Evolutionary conservation across 2,888 invertebrate species (phyloP), one percentile per base, ranked within the genome.

Genomic region (Heliconius ethilla): DNA sequence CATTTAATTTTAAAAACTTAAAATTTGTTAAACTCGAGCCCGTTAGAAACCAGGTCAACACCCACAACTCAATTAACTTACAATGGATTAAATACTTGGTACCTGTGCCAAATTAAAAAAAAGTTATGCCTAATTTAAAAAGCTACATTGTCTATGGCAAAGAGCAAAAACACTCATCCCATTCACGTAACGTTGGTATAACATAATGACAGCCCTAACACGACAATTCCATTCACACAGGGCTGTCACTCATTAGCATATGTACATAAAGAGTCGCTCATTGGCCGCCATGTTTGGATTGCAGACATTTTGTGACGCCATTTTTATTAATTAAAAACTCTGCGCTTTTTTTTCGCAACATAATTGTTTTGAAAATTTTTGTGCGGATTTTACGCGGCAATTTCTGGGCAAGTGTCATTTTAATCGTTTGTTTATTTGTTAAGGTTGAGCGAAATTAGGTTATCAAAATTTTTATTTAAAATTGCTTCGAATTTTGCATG

Each of bases 171-270:
- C 89, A 89, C 85, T 86, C 85, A 83, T 85, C 85, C 81, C 81
- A 75, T 81, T 81, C 75, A 80, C 84, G 85, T 86, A 87, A 88
- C 88, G 87, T 87, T 86, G 81, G 86, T 87, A 86, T 89, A 89
- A 87, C 85, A 85, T 90, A 90, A 90, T 91, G 92, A 88, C 91
- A 91, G 84, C 90, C 89, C 93, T 91, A 88, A 94, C 94, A 94
- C 88, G 93, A 93, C 92, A 92, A 93, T 92, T 90, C 94, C 94
- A 94, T 94, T 93, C 90, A 88, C 87, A 82, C 85, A 90, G 91
- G 89, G 89, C 86, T 92, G 92, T 90, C 92, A 90, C 91, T 92
- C 91, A 93, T 94, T 94, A 93, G 87, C 93, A 93, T 93, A 92
- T 88, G 92, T 89, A 93, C 91, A 92, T 90, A 92, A 89, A 89